These are phyloP conservation scores for Acanthopagrus latus DNA, from an alignment of 2,797 vertebrate species.

Conservation along the genomic window DNA sequence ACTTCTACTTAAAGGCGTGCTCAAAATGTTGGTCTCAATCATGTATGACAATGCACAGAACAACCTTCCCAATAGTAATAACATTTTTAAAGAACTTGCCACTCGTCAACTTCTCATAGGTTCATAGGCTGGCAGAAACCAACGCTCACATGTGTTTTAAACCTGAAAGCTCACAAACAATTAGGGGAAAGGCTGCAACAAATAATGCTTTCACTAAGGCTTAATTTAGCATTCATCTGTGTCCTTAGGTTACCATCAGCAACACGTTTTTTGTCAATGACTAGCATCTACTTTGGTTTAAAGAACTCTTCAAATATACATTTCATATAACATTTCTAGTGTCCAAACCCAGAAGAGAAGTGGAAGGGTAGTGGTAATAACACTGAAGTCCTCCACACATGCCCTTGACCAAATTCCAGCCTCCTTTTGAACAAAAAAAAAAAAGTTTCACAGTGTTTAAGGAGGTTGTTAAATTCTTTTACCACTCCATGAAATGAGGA, in stretches of 20 bases:
- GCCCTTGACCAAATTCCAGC: background rate
- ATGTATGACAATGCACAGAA: slow-evolving; percentile 11
- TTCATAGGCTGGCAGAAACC: background rate
- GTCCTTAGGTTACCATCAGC: background rate
- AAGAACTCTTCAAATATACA: background rate
- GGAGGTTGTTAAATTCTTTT: background rate
- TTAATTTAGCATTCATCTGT: background rate
- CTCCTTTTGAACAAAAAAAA: background rate
- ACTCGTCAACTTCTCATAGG: slow-evolving; percentile 1
- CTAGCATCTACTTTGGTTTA: background rate
- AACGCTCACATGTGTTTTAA: background rate
- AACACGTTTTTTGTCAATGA: background rate
- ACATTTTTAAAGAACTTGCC: background rate
- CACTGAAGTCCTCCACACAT: background rate
- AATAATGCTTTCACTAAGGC: background rate
- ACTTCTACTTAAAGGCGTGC: background rate
- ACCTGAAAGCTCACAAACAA: background rate
- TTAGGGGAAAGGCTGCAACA: background rate
- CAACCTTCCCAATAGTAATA: background rate
- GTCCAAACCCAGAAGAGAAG: background rate
- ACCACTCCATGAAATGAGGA: background rate
- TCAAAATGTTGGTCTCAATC: slow-evolving; percentile 17
- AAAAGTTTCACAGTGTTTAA: background rate
- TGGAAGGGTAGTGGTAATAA: background rate
- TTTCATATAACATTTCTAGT: background rate